Conservation (phyloP, 2,113 vertebrate species). For the Mobula birostris region DNA sequence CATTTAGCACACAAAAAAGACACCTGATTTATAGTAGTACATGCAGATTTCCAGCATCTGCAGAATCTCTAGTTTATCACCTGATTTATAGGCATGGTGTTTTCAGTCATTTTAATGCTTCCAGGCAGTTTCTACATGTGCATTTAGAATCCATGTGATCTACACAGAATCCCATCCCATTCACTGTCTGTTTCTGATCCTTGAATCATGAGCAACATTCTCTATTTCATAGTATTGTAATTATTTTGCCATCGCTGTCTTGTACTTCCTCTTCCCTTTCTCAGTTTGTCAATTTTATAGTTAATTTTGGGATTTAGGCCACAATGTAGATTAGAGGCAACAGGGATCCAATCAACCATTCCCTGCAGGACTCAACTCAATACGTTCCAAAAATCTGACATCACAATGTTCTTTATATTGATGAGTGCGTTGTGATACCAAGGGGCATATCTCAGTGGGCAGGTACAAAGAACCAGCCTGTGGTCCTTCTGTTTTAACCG, state of each 20-base stretch:
- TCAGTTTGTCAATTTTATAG: conserved; percentile 2
- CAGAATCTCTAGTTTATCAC: too few species aligned
- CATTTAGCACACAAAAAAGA: too few species aligned
- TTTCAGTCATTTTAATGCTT: neutral
- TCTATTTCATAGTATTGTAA: neutral
- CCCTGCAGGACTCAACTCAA: conserved; percentile 12
- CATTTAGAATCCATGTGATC: too few species aligned
- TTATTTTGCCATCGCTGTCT: neutral
- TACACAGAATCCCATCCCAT: neutral
- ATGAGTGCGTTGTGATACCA: neutral
- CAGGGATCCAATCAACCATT: conserved; percentile 5
- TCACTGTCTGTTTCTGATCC: neutral
- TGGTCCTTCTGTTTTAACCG: neutral
- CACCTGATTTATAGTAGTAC: too few species aligned
- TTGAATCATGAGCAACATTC: neutral
- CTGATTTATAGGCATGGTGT: too few species aligned
- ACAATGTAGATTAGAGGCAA: conserved; percentile 20
- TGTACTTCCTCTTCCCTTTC: neutral
- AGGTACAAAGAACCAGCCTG: neutral
- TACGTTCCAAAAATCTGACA: neutral
- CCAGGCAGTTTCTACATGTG: neutral
- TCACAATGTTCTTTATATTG: neutral
- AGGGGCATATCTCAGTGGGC: neutral
- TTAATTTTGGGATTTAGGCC: conserved; percentile 17
- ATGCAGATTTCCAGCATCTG: too few species aligned